Base-by-base conservation (phyloP, 1,140 invertebrate genomes). In the Ylistrum balloti region DNA sequence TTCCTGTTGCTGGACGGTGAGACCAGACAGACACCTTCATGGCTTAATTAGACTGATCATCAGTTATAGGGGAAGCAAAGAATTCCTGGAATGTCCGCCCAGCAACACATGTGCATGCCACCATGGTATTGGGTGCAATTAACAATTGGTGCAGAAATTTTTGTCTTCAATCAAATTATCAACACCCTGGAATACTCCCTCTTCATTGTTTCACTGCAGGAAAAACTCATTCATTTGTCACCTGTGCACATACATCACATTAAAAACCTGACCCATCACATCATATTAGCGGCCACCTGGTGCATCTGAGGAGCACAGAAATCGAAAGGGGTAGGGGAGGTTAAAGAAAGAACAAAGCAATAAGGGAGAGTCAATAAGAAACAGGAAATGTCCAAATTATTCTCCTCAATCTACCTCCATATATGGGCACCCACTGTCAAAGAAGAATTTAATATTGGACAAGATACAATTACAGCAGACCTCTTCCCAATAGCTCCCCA, bases 121-220 rank as follows among this genome's bases (percentile, higher is more conserved):
- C 56, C 56, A 74, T 74, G 56, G 56, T 74, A 74, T n/a, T 74
- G 56, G n/a, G 56, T 74, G 56, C 56, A 74, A 74, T 74, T 74
- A 74, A 74, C 56, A 74, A 74, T 74, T 74, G 56, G 56, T 74
- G 56, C 56, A 74, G 56, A 22, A 74, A 74, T 5, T 74, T 74
- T 74, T 74, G 56, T 74, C 56, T 74, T 74, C 56, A 74, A 74
- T 74, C 56, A 74, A 74, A 74, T 74, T 74, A 74, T 74, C 56
- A 74, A 74, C 56, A n/a, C 56, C n/a, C n/a, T 2, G 5, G 56
- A 74, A 28, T 74, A 22, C 56, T 74, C 56, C 56, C 56, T 74
- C 56, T n/a, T 28, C 56, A 74, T 74, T 74, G 56, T 28, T 74
- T 74, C 56, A 74, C 56, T 74, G 56, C 22, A 74, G 56, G 56